Conservation (phyloP, 2,888 invertebrate genomes). For the Desoria tigrina region DNA sequence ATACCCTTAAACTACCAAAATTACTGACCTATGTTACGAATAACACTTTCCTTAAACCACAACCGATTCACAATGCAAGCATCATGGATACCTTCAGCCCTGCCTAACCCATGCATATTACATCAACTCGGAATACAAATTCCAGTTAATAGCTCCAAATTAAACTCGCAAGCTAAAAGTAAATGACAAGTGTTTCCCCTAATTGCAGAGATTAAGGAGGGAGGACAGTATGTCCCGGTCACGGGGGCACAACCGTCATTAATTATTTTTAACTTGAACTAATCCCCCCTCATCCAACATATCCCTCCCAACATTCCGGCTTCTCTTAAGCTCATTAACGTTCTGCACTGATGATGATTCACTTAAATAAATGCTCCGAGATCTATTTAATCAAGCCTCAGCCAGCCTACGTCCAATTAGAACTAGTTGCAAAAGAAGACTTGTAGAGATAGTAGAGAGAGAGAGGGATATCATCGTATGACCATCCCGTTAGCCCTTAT, state of each 20-base stretch:
- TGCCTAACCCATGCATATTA: too few species aligned
- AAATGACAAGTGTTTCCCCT: slow-evolving; percentile 43
- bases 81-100: too few species aligned
- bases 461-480: too few species aligned
- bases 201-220: slow-evolving; percentile 25
- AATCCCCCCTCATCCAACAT: not conserved
- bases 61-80: too few species aligned
- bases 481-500: too few species aligned
- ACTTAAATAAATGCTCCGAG: slow-evolving; percentile 20
- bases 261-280: slow-evolving; percentile 19
- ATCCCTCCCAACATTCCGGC: not conserved
- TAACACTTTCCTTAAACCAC: too few species aligned
- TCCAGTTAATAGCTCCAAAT: too few species aligned
- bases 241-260: slow-evolving; percentile 14
- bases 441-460: too few species aligned
- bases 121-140: too few species aligned
- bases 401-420: not conserved
- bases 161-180: slow-evolving; percentile 35
- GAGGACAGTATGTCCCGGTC: not conserved
- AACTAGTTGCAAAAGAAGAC: too few species aligned
- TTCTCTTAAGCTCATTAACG: not conserved
- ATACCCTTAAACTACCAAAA: too few species aligned
- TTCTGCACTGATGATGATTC: slow-evolving; percentile 15
- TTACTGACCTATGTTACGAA: too few species aligned
- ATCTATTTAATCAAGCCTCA: slow-evolving; percentile 11